Base-by-base conservation (phyloP, 1,140 invertebrate genomes). In the Contarinia nasturtii region DNA sequence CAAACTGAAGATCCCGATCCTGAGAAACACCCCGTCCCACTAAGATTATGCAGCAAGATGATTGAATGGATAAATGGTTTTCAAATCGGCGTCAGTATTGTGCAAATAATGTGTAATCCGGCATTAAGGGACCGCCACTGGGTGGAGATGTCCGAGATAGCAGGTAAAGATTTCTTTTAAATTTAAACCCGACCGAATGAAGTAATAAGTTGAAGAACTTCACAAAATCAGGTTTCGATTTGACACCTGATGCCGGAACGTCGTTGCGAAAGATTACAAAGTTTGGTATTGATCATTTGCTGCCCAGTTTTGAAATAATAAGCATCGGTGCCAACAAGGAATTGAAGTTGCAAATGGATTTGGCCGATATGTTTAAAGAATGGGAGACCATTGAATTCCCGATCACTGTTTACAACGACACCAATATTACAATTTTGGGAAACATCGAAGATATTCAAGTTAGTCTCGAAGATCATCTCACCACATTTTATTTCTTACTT, bases 271-370 rank as follows among this genome's bases (percentile, higher is more conserved):
- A 92, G 68, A 73, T 89, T 10, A 77, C 89, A 7, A 66, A 80
- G 51, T 75, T 82, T 65, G 73, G 83, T 56, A 67, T 93, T 8
- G 79, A 80, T 52, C 59, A 69, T 19, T 75, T 82, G 53, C 68
- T 92, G 18, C 76, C 82, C 50, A 75, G 86, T 66, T 86, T 79
- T 59, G 86, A 93, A 64, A 74, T 80, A 19, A 86, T 94, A 44
- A 92, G 87, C 62, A 75, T 86, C n/a, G 78, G 82, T 48, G 91
- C 90, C 2, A 82, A 80, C 22, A 90, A 90, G 67, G 89, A 96
- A 68, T 68, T 81, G 48, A 77, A 79, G 41, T 65, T 94, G 11
- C 77, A 87, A 62, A 77, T 80, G 43, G 76, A 79, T 48, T 68
- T 94, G 41, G 71, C 77, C 51, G 82, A 82, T 66, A 90, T 95